These are phyloP conservation scores for Drosophila formosana DNA, from an alignment of 2,888 invertebrate species.

Conservation along the genomic window DNA sequence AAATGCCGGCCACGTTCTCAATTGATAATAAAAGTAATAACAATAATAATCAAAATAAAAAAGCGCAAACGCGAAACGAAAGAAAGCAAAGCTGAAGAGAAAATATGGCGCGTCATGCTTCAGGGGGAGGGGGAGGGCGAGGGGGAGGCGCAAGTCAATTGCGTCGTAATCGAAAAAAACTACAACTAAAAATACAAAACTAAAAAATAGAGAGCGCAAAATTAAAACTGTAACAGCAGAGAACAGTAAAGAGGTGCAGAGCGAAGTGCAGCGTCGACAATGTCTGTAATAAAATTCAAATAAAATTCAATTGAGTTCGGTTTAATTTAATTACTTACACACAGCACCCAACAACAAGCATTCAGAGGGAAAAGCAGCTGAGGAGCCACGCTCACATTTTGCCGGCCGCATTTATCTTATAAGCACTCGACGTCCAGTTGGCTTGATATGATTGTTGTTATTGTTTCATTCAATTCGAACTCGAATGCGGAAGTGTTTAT, in stretches of 20 bases:
- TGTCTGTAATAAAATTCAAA: conserved; percentile 76
- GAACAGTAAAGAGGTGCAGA: conserved; percentile 7
- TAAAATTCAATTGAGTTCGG: conserved; percentile 79
- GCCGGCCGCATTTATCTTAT: conserved; percentile 66
- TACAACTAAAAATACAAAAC: conserved; percentile 17
- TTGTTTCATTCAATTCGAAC: conserved; percentile 68
- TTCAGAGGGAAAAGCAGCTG: conserved; percentile 1
- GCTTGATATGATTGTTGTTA: conserved; percentile 39
- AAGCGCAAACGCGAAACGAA: conserved; percentile 15
- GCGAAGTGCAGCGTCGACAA: conserved; percentile 29
- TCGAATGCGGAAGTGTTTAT: conserved; percentile 78
- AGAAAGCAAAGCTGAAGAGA: conserved; percentile 31
- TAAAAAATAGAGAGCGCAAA: conserved; percentile 12
- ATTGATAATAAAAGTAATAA: conserved; percentile 82
- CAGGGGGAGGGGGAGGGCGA: background rate
- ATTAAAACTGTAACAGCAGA: conserved; percentile 39
- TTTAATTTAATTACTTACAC: conserved; percentile 76
- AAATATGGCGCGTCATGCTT: conserved; percentile 51
- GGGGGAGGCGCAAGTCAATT: conserved; percentile 48
- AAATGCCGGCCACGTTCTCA: conserved; percentile 83
- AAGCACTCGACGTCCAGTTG: conserved; percentile 38
- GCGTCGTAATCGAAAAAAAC: conserved; percentile 68
- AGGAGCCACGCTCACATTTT: conserved; percentile 22
- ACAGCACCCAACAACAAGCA: conserved; percentile 16
- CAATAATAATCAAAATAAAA: conserved; percentile 68